Base-by-base conservation (phyloP, 1,140 invertebrate species). In the Patella vulgata region DNA sequence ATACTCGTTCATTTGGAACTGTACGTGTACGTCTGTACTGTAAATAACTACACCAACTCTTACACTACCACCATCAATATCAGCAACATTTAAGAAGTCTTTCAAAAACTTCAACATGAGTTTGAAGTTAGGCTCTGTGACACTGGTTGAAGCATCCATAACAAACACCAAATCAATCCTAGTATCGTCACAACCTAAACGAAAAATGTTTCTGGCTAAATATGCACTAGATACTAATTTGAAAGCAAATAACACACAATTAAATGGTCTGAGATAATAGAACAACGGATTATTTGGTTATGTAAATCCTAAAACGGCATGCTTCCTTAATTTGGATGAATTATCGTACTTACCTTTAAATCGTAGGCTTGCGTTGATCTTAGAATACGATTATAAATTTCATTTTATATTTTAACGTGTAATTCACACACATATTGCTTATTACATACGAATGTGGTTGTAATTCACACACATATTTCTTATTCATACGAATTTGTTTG, bases 101-200 rank as follows among this genome's bases (percentile, higher is more conserved):
- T 71, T 71, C 19, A 73, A 56, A 63, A 75, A 79, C 3, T 46
- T 31, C 14, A 57, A 48, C n/a, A 73, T 64, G 53, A 59, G 58
- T 1, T 56, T n/a, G 36, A 77, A 79, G 33, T 69, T 66, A n/a
- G 23, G 36, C 30, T 48, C 46, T 36, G 54, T 62, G 17, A 79
- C 73, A 53, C 69, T 72, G 5, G 70, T 66, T 5, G 75, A 77
- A 0, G 73, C 69, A 44, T 79, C 77, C 21, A 79, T 63, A 19
- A 79, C 56, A 27, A 79, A 57, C 0, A 79, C 69, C 14, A 79
- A 30, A 83, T 86, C 66, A 27, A 64, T 65, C 27, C 56, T 57
- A 28, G 48, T 43, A 25, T 68, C 56, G 11, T 47, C 52, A 47
- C 60, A 66, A 39, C 60, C 61, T 73, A 21, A 17, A 23, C 23